These are phyloP conservation scores for Acrobasis repandana DNA, from an alignment of 2,888 invertebrate genomes.

Conservation along the genomic window DNA sequence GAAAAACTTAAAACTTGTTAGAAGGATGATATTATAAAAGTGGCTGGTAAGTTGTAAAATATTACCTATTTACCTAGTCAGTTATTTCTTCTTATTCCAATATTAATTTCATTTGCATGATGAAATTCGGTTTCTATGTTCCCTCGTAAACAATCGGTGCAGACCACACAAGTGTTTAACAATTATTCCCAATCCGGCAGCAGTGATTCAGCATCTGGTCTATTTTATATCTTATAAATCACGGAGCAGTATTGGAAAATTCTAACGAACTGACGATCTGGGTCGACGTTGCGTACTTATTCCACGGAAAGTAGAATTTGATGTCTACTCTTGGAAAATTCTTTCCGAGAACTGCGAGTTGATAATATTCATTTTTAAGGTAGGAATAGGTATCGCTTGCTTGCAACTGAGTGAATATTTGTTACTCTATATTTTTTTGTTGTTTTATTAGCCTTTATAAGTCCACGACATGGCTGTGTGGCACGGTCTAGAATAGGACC, in stretches of 20 bases:
- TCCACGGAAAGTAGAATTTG: conserved; percentile 18
- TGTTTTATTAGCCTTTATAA: no score
- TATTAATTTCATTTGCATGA: neutral
- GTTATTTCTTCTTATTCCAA: neutral
- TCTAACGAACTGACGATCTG: conserved; percentile 63
- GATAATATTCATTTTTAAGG: neutral
- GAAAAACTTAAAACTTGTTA: no score
- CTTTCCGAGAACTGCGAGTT: neutral
- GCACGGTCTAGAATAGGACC: no score
- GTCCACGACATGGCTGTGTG: no score
- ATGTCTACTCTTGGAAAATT: conserved; percentile 18
- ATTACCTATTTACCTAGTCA: no score
- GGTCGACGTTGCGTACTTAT: conserved; percentile 51
- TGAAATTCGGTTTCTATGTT: conserved; percentile 24
- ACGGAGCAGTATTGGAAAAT: conserved; percentile 59
- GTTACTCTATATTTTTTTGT: no score
- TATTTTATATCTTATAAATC: conserved; percentile 75
- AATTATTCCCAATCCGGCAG: conserved; percentile 47
- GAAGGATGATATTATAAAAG: no score
- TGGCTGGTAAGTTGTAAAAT: no score
- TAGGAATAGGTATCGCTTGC: neutral
- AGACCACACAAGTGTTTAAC: conserved; percentile 60
- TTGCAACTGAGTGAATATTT: no score
- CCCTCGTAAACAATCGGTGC: conserved; percentile 51
- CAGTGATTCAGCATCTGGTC: conserved; percentile 61